A percentile compares a stretch with the other conserved stretches of the same genome.
Conservation (phyloP, 2,113 vertebrate genomes). For the Cyprinodon variegatus region DNA sequence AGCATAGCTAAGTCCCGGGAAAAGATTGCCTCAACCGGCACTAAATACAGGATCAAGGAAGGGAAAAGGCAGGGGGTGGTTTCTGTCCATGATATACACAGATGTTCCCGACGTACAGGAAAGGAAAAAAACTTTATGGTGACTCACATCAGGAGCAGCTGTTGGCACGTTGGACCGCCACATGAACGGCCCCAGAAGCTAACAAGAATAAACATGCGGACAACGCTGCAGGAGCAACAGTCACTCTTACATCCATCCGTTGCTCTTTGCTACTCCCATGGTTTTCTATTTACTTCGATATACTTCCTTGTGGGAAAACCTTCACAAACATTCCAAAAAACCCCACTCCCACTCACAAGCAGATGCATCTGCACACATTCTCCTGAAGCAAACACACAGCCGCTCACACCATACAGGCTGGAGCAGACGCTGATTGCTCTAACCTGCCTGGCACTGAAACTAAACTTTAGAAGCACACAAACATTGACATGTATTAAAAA, state of each 20-base stretch:
- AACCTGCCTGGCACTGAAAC: conserved; percentile 41
- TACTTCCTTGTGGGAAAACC: not conserved
- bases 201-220: conserved; percentile 2
- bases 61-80: conserved; percentile 62
- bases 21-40: conserved; percentile 65
- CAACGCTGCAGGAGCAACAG: not conserved
- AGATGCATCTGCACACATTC: conserved; percentile 8
- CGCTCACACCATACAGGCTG: conserved; percentile 42
- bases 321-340: not conserved
- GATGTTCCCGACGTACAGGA: conserved; percentile 7
- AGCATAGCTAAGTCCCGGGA: conserved; percentile 70
- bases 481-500: conserved; percentile 36
- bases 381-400: conserved; percentile 4
- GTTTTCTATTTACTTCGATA: conserved; percentile 1
- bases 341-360: not conserved
- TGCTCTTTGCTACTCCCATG: not conserved
- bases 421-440: conserved; percentile 45
- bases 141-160: conserved; percentile 25
- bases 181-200: not conserved
- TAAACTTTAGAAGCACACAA: conserved; percentile 27
- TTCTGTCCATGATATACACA: conserved; percentile 47
- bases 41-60: conserved; percentile 72
- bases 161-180: conserved; percentile 8
- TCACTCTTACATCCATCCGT: not conserved
- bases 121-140: conserved; percentile 23